Evolutionary conservation across 2,888 invertebrate species (phyloP).

Genomic region (Melinaea menophilus): DNA sequence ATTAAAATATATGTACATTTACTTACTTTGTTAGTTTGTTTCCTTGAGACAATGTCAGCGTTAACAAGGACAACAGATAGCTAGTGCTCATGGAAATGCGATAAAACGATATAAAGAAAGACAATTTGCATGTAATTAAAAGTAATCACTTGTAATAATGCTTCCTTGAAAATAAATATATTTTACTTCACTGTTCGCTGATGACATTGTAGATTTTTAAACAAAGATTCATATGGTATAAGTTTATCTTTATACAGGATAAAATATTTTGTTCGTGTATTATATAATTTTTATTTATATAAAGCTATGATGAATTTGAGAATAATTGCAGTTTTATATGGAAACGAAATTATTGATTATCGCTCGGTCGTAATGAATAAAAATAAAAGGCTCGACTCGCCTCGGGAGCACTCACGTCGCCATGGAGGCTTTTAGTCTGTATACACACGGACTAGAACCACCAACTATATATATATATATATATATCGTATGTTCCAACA

Average conservation of each 20-base stretch:
- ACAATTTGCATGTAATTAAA: slow-evolving; percentile 3
- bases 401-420: neutral
- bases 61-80: neutral
- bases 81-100: neutral
- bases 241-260: too few species aligned
- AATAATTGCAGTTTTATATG: neutral
- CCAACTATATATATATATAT: too few species aligned
- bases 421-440: neutral
- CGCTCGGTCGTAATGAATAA: slow-evolving; percentile 21
- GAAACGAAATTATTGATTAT: slow-evolving; percentile 15
- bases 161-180: neutral
- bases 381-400: slow-evolving; percentile 4
- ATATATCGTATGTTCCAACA: too few species aligned
- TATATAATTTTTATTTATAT: too few species aligned
- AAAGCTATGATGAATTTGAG: too few species aligned
- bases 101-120: neutral
- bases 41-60: too few species aligned
- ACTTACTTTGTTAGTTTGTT: neutral
- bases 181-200: neutral
- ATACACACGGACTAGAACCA: neutral
- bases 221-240: too few species aligned
- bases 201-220: neutral
- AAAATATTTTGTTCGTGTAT: too few species aligned
- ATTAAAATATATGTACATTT: neutral
- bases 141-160: neutral